Evolutionary conservation across 2,113 vertebrate genomes (phyloP).

Genomic region (Ictalurus furcatus): DNA sequence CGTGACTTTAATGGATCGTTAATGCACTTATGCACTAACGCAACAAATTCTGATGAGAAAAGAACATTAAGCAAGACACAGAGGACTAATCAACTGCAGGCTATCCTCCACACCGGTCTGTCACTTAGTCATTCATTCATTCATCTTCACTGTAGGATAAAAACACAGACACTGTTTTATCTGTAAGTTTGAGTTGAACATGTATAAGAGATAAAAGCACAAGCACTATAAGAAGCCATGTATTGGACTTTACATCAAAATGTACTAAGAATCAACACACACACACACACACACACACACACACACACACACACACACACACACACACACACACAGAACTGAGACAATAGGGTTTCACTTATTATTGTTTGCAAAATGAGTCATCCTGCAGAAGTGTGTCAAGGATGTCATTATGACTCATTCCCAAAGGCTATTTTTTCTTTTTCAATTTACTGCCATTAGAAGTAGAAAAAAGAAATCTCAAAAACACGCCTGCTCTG

Average conservation of each 20-base stretch:
- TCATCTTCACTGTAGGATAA: background rate
- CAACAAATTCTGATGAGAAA: background rate
- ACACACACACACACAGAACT: conserved; percentile 24
- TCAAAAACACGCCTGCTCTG: background rate
- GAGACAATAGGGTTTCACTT: background rate
- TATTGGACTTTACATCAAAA: background rate
- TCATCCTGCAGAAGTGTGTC: conserved; percentile 33
- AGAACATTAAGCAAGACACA: background rate
- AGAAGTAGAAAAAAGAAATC: background rate
- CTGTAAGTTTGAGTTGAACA: background rate
- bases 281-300: conserved; percentile 19
- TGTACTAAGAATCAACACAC: background rate
- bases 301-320: background rate
- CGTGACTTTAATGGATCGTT: background rate
- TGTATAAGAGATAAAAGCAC: no score
- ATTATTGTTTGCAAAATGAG: conserved; percentile 31
- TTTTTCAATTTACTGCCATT: conserved; percentile 16
- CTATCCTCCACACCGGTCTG: background rate
- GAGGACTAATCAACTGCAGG: background rate
- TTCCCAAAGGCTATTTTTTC: background rate
- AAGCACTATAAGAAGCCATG: background rate
- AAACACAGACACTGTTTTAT: background rate
- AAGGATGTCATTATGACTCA: conserved; percentile 46
- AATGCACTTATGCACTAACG: background rate
- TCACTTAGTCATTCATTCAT: background rate